Percentiles rank a stretch among this genome's conserved stretches.
Conservation (phyloP, 1,140 invertebrate species). For the Dendroctonus ponderosae region DNA sequence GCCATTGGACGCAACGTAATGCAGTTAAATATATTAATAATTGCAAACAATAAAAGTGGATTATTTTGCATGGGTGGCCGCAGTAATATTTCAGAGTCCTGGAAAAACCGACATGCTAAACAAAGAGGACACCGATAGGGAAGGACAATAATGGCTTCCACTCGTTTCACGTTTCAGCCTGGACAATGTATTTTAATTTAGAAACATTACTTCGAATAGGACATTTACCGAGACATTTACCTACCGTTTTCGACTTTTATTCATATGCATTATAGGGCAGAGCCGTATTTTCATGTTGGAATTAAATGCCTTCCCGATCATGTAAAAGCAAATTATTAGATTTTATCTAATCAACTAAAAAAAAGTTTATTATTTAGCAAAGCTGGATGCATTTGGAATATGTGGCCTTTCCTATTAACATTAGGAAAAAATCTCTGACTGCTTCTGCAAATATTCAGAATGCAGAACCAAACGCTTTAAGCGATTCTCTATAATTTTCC, state of each 20-base stretch:
- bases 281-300: neutral
- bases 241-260: constrained; percentile 25
- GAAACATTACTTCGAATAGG: constrained; percentile 30
- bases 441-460: no score
- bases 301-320: no score
- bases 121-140: constrained; percentile 33
- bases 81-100: constrained; percentile 36
- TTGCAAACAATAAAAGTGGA: constrained; percentile 49
- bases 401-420: no score
- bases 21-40: constrained; percentile 50
- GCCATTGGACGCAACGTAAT: constrained; percentile 39
- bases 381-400: no score
- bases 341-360: no score
- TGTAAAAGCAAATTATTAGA: no score
- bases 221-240: constrained; percentile 31
- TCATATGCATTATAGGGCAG: constrained; percentile 12
- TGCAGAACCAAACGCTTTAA: no score
- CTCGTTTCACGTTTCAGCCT: constrained; percentile 26
- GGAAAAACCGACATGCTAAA: constrained; percentile 36
- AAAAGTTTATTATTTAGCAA: no score
- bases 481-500: no score
- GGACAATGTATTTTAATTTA: constrained; percentile 39
- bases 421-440: no score
- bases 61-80: constrained; percentile 45
- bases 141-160: constrained; percentile 22